Conservation (phyloP, 2,797 vertebrate genomes). For the Anisognathus igniventris region DNA sequence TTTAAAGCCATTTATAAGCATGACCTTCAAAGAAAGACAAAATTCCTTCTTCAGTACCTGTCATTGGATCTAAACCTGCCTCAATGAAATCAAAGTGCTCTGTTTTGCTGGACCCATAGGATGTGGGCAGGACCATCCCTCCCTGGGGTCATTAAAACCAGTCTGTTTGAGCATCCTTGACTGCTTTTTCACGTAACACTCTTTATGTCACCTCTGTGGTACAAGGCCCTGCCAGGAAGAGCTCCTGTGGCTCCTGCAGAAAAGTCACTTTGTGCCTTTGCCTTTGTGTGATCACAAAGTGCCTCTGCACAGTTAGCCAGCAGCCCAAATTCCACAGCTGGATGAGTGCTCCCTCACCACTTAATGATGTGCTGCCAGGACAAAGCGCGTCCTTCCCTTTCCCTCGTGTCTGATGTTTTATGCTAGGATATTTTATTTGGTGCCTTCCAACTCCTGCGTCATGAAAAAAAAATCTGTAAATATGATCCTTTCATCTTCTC, state of each 20-base stretch:
- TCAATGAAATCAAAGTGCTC: background rate
- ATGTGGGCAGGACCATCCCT: background rate
- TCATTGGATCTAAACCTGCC: background rate
- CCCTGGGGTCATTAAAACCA: background rate
- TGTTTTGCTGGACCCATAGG: background rate
- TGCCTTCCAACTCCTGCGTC: background rate
- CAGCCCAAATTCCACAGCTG: background rate
- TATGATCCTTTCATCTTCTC: background rate
- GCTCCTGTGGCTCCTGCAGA: background rate
- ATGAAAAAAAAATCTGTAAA: background rate
- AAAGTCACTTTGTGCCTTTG: background rate
- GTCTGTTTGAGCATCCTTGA: background rate
- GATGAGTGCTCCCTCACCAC: background rate
- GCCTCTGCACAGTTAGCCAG: background rate
- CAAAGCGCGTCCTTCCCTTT: background rate
- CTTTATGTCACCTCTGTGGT: background rate
- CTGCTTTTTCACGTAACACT: background rate
- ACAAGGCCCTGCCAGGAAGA: background rate
- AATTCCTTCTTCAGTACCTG: background rate
- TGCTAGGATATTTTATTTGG: rapidly evolving
- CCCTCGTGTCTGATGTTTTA: background rate
- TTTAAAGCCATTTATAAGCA: constrained; percentile 1
- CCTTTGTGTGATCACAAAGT: rapidly evolving
- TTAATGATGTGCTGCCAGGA: background rate
- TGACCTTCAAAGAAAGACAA: constrained; percentile 17